phyloP scores from a whole-genome alignment of 92 coral and sea anemone species.

The Pocillopora meandrina region DNA sequence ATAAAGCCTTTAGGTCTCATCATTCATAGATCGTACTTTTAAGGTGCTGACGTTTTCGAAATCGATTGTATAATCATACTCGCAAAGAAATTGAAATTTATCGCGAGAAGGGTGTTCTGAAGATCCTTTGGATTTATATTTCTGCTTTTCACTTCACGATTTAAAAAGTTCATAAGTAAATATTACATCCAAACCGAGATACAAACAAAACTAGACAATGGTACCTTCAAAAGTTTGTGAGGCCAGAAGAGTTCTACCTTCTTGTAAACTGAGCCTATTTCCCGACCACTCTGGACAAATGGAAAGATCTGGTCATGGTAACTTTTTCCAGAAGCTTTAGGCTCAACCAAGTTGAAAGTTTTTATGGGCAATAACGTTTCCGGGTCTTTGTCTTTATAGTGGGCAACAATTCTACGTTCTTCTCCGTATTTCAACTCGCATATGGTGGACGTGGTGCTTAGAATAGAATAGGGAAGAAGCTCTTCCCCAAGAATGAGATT shows the following conservation, averaged over 20 bases:
- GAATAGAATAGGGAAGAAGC: slow-evolving; percentile 42
- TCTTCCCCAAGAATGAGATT: slow-evolving; percentile 1
- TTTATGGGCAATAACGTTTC: neutral
- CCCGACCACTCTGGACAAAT: slow-evolving; percentile 30
- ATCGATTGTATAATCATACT: too few relatives aligned
- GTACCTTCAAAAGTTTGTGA: slow-evolving; percentile 51
- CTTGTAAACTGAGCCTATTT: slow-evolving; percentile 4
- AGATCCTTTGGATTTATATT: too few relatives aligned
- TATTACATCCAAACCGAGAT: too few relatives aligned
- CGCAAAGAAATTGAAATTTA: too few relatives aligned
- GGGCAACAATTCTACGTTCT: slow-evolving; percentile 29
- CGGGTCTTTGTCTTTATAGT: slow-evolving; percentile 38
- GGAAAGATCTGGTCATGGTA: neutral
- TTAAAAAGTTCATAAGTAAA: too few relatives aligned
- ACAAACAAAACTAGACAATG: too few relatives aligned
- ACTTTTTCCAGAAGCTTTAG: neutral
- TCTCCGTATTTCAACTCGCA: slow-evolving; percentile 49
- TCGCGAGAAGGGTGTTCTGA: too few relatives aligned
- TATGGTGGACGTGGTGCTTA: slow-evolving; percentile 56
- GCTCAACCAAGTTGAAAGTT: neutral
- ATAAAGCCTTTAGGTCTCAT: too few relatives aligned
- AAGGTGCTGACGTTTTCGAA: too few relatives aligned
- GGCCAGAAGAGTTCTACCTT: slow-evolving; percentile 48
- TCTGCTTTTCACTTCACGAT: too few relatives aligned
- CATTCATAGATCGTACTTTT: too few relatives aligned